Evolutionary conservation across 2,797 vertebrate genomes (phyloP).

Genomic region (Lepidocolaptes lacrymiger): DNA sequence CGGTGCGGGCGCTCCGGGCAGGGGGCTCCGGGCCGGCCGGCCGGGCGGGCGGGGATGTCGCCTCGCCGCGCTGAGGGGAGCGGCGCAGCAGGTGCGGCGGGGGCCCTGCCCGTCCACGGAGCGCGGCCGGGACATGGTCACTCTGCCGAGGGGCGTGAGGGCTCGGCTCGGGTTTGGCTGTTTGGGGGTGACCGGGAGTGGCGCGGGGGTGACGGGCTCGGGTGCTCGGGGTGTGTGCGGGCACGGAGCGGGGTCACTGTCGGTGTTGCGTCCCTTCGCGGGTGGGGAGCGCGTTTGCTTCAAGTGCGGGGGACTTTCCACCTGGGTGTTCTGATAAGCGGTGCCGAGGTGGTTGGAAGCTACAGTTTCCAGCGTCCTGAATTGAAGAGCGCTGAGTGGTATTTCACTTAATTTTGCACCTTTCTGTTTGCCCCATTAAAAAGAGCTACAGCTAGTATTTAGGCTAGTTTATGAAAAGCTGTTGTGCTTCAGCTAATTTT

Average conservation of each 20-base stretch:
- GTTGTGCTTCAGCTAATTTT: not conserved
- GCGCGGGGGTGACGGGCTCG: not conserved
- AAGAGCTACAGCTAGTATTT: not conserved
- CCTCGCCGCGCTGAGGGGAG: not conserved
- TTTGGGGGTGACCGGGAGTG: not conserved
- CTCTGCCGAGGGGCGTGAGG: not conserved
- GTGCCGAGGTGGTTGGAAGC: not conserved
- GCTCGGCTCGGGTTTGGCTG: not conserved
- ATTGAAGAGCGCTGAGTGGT: not conserved
- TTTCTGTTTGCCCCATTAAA: not conserved
- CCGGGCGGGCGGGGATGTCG: not conserved
- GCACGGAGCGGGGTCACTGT: not conserved
- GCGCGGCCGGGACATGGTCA: not conserved
- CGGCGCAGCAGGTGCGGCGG: not conserved
- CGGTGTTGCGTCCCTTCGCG: not conserved
- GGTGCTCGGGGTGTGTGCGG: not conserved
- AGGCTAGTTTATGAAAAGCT: not conserved
- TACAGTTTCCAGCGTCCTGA: not conserved
- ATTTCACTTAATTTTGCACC: not conserved
- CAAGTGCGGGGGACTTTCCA: not conserved
- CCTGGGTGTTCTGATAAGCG: not conserved
- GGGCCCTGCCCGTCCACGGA: not conserved
- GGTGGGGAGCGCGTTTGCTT: not conserved
- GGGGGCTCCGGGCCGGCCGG: not conserved
- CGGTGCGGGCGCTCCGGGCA: not conserved